Evolutionary conservation across 1,140 invertebrate genomes (phyloP), one percentile per base, ranked within the genome.

Genomic region (Chymomyza costata): DNA sequence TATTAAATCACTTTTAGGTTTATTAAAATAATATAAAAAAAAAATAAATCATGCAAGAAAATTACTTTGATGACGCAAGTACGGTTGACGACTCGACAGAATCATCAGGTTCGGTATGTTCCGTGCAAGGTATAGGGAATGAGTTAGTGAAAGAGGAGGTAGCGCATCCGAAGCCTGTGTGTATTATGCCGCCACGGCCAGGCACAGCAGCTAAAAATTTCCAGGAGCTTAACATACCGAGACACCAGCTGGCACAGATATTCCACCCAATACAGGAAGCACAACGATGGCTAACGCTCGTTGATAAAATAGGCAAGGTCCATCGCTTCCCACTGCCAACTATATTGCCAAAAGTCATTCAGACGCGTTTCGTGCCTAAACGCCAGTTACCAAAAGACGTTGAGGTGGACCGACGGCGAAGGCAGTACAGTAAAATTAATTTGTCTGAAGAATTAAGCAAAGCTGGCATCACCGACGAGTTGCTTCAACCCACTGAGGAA

Each of bases 311-410:
- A 40, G 65, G 66, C 10, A 65, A 64, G 8, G 6, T 62, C 1
- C 80, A 84, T 30, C 73, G 68, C 2, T 85, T 82, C 31, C 83
- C 83, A 0, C 16, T 85, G 38, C 74, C 78, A 14, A 80, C 83
- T 0, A 83, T 83, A 7, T 44, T 82, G 31, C 82, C 82, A 1
- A 85, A 85, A 44, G 74, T 85, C 1, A 76, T 83, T 28, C 70
- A 80, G 58, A 78, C 67, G 0, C 63, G 70, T 0, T 56, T 48
- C 11, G 82, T 85, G 43, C 62, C 74, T 13, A 56, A 60, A 6
- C 63, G 69, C 0, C 70, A 84, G 0, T 16, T 85, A 11, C 83
- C 83, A 15, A 81, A 83, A 10, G 83, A 84, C 31, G 83, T 85
- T 14, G 83, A 78, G 25, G 81, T 84, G 6, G 82, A 85, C 40